Conservation (phyloP, 1,140 invertebrate genomes). For the Drosophila pachea region DNA sequence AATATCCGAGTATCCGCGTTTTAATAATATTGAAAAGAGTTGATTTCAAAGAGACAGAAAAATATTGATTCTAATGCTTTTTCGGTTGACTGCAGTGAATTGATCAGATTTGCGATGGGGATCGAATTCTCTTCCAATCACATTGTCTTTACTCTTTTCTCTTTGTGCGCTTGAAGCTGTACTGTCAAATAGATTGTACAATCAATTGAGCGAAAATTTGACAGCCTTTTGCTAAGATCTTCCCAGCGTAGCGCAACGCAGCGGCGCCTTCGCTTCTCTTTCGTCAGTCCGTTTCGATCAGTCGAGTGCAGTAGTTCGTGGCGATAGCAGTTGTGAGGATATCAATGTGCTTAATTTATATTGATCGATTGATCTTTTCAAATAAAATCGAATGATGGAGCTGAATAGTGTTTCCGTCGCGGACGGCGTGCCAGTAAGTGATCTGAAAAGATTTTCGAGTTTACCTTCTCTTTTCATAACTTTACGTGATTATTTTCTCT, state of each 20-base stretch:
- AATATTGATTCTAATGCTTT: background rate
- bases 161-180: slow-evolving; percentile 25
- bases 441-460: background rate
- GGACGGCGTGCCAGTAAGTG: slow-evolving; percentile 32
- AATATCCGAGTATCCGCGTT: background rate
- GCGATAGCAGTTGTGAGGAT: slow-evolving; percentile 10
- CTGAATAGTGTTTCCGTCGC: slow-evolving; percentile 52
- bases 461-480: background rate
- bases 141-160: slow-evolving; percentile 25
- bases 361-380: slow-evolving; percentile 42
- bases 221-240: slow-evolving; percentile 49
- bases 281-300: slow-evolving; percentile 31
- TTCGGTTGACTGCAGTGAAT: background rate
- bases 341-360: slow-evolving; percentile 7
- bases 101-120: slow-evolving; percentile 1
- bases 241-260: background rate
- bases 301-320: slow-evolving; percentile 24
- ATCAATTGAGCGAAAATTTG: slow-evolving; percentile 49
- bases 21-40: slow-evolving; percentile 7
- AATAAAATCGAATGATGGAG: slow-evolving; percentile 46
- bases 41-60: background rate
- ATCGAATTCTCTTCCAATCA: slow-evolving; percentile 19
- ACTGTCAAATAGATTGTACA: slow-evolving; percentile 6
- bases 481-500: background rate
- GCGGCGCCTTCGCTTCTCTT: slow-evolving; percentile 16